These are phyloP conservation scores for Drosophila ambigua DNA, from an alignment of 1,140 invertebrate genomes.

Conservation along the genomic window DNA sequence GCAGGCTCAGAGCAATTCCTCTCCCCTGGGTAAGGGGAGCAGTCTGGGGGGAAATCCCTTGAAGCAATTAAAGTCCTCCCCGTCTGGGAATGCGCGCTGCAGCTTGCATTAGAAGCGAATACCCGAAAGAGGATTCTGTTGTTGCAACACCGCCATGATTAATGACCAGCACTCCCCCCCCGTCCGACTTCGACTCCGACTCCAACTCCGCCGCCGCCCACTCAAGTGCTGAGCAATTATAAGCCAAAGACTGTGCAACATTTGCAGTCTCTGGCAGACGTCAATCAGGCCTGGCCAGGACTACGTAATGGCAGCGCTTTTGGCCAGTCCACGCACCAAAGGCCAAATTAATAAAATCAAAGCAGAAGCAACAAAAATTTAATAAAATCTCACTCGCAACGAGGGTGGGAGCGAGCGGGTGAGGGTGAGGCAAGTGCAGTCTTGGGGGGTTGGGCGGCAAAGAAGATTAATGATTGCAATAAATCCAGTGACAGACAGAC, in stretches of 20 bases:
- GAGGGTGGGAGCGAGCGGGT: conserved; percentile 27
- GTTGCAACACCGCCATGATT: conserved; percentile 63
- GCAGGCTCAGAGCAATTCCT: conserved; percentile 7
- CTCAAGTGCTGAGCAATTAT: conserved; percentile 77
- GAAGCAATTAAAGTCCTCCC: conserved; percentile 52
- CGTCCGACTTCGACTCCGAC: background rate
- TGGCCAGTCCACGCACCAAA: conserved; percentile 56
- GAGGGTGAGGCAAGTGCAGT: conserved; percentile 12
- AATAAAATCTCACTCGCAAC: conserved; percentile 68
- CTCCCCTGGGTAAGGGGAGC: background rate
- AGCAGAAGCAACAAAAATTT: conserved; percentile 67
- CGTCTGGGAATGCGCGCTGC: conserved; percentile 35
- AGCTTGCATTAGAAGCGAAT: conserved; percentile 58
- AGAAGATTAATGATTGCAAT: conserved; percentile 84
- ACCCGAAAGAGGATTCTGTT: conserved; percentile 47
- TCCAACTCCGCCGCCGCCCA: conserved; percentile 1
- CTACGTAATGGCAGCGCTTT: conserved; percentile 57
- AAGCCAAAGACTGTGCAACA: conserved; percentile 60
- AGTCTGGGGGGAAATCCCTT: conserved; percentile 14
- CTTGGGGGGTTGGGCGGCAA: conserved; percentile 32
- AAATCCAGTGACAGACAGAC: conserved; percentile 80
- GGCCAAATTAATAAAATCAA: conserved; percentile 80
- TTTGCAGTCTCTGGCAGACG: conserved; percentile 71
- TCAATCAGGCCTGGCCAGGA: conserved; percentile 64
- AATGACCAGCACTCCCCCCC: conserved; percentile 45